Base-by-base conservation (phyloP, 2,888 invertebrate species). In the Drosophila robusta region DNA sequence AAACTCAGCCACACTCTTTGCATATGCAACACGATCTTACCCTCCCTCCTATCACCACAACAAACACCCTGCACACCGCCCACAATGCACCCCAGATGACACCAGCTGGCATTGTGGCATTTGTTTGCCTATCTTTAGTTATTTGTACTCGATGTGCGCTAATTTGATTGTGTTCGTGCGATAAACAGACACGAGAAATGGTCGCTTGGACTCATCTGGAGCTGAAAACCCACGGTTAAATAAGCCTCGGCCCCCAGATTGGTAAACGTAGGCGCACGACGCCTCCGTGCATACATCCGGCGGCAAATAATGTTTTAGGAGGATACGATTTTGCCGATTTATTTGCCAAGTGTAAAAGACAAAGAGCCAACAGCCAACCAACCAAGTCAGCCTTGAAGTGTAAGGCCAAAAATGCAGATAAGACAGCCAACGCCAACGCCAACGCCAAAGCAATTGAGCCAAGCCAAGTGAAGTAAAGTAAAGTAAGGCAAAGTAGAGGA, bases 141-240 rank as follows among this genome's bases (percentile, higher is more conserved):
- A 88, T 88, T 88, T 88, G 89, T 75, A 84, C 84, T 87, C 88
- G 75, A 80, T 87, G 86, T 85, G 86, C 88, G 88, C 89, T 84
- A 87, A 87, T 87, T 87, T 87, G 86, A 87, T 87, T 89, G 82
- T 82, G 88, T 87, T 85, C 88, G 82, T 82, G 88, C 68, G 86
- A 87, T 87, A 87, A 89, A 78, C 72, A 83, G 83, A 60, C 69
- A 57, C 52, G 34, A 24, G 54, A 44, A 54, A 41, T 51, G 54
- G 22, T 47, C 56, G 52, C 49, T 54, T 52, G 63, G 51, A 49
- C 68, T 77, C 74, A 75, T 73, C 73, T 75, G 78, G 41, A 41
- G 49, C 22, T 39, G 38, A 29, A 47, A 34, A 11, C 36, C 39
- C 26, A 46, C 79, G 70, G 67, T 65, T 70, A 76, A 78, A 78